Base-by-base conservation (phyloP, 2,888 invertebrate genomes). In the Syrista parreyssii region DNA sequence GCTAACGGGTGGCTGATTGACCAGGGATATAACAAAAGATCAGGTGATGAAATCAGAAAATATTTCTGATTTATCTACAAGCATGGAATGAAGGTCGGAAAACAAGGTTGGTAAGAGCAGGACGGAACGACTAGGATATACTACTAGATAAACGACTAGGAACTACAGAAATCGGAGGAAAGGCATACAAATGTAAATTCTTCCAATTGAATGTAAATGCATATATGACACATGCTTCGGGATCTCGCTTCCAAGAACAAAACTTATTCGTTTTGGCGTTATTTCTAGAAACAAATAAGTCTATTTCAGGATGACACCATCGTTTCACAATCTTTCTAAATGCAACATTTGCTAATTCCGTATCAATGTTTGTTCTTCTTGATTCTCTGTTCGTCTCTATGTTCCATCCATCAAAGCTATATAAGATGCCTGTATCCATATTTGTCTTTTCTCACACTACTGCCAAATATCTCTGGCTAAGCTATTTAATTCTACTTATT, bases 361-460 rank as follows among this genome's bases (percentile, higher is more conserved):
- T 82, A 31, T 81, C 82, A 23, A 79, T 36, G 76, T 82, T 81
- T 31, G 69, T 76, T 15, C 79, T 79, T 12, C 86, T 78, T 2
- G 87, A 87, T 36, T 81, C 81, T 32, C 55, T 32, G 76, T 88
- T 86, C 1, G 87, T 86, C 69, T 82, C 76, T 1, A 68, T 32
- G 74, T 84, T 84, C n/a, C n/a, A 4, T 81, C 79, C 12, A 9
- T 34, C 9, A 84, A 84, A 11, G 76, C 31, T 12, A 81, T 81
- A 71, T 83, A 85, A 2, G 83, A 81, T 12, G 84, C 84, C 3
- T 80, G 76, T 23, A 84, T 55, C 80, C 80, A 81, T 32, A 84
- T 79, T 15, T 75, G 74, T 73, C 80, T 82, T 11, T 11, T 6
- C 69, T 84, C 81, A 31, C 81, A 82, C 81, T 79, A 85, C 33